Percentiles rank a stretch among this genome's conserved stretches.
Conservation (phyloP, 2,888 invertebrate species). For the Plebejus anna region DNA sequence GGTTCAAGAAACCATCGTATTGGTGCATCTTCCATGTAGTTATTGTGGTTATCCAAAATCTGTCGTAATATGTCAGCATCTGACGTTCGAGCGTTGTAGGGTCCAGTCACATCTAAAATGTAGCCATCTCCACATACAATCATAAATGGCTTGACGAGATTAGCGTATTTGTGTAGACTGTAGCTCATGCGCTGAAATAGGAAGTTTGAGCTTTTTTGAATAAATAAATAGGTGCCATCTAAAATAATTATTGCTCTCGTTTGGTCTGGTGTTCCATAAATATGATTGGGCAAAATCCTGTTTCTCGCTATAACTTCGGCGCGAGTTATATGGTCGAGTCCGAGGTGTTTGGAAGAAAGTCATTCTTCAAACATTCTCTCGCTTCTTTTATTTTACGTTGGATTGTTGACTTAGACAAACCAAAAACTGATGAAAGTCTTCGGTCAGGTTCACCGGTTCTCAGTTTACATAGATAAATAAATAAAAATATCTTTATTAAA, state of each 20-base stretch:
- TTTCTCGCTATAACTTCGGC: neutral
- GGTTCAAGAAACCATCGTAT: slow-evolving; percentile 21
- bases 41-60: slow-evolving; percentile 4
- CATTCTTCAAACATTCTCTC: slow-evolving; percentile 16
- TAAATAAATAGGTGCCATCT: slow-evolving; percentile 18
- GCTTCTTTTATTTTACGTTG: slow-evolving; percentile 16
- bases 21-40: slow-evolving; percentile 8
- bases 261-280: slow-evolving; percentile 1
- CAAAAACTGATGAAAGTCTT: slow-evolving; percentile 1
- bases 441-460: slow-evolving; percentile 23
- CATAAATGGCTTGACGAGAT: slow-evolving; percentile 14
- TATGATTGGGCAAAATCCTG: neutral
- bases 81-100: slow-evolving; percentile 19
- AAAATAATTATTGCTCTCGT: slow-evolving; percentile 17
- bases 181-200: neutral
- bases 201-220: slow-evolving; percentile 1
- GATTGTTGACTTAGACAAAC: neutral
- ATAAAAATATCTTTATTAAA: no score
- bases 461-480: slow-evolving; percentile 22
- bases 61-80: slow-evolving; percentile 14
- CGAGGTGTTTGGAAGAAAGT: slow-evolving; percentile 2
- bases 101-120: slow-evolving; percentile 13
- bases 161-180: slow-evolving; percentile 5
- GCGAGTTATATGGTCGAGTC: slow-evolving; percentile 11
- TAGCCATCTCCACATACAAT: slow-evolving; percentile 13